Base-by-base conservation (phyloP, 1,140 invertebrate genomes). In the Hydropsyche tenuis region DNA sequence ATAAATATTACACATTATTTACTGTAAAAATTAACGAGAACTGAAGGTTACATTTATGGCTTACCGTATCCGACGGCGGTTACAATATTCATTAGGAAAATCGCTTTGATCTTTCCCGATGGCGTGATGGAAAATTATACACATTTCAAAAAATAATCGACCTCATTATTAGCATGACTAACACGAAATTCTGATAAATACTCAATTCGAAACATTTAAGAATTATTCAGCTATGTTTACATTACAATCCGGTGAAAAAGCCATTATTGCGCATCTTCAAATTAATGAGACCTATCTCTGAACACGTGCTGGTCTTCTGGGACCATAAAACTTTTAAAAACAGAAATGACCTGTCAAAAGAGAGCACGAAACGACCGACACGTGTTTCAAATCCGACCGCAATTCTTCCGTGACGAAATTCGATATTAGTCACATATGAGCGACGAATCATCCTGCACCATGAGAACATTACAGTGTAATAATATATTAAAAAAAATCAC, bases 231-330 rank as follows among this genome's bases (percentile, higher is more conserved):
- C n/a, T n/a, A n/a, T n/a, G n/a, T n/a, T n/a, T n/a, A n/a, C n/a
- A n/a, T n/a, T n/a, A n/a, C n/a, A n/a, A n/a, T n/a, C n/a, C n/a
- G n/a, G n/a, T n/a, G n/a, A n/a, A n/a, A n/a, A n/a, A n/a, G n/a
- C n/a, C n/a, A 37, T 37, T 16, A 53, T 53, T 53, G 48, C 48
- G 16, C 48, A 18, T 0, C 18, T 53, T 53, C 48, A 53, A 16
- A 53, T 53, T 53, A 53, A 5, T 53, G 16, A 53, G 48, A 53
- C 20, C 7, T 18, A 53, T 20, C 16, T 53, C 48, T 53, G 48
- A 53, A 53, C 48, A 53, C 48, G 48, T 53, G 48, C 48, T 53
- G 48, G 16, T 53, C 48, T 53, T 53, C 48, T 18, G 48, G 14
- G 16, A 9, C 1, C 16, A 53, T 53, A 53, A 9, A 11, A 53